phyloP scores from a whole-genome alignment of 92 coral and sea anemone species.

The Epizoanthus rinbou region DNA sequence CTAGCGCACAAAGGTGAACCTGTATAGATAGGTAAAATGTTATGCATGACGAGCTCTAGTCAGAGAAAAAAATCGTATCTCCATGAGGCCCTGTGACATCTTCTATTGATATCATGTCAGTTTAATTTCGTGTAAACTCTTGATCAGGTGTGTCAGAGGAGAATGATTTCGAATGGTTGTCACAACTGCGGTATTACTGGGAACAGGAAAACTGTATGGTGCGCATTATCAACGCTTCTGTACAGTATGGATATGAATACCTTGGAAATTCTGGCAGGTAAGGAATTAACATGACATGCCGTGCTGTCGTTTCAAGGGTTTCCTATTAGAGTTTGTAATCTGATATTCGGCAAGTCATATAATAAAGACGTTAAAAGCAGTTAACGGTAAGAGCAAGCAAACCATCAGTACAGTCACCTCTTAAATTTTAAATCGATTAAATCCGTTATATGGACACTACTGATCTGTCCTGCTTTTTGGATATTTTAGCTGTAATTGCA shows the following conservation, averaged over 20 bases:
- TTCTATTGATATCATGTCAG: background rate
- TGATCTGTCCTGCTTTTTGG: background rate
- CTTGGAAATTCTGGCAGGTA: slow-evolving; percentile 99
- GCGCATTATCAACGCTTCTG: slow-evolving; percentile 95
- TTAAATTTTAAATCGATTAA: background rate
- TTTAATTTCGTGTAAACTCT: background rate
- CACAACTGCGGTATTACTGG: slow-evolving; percentile 99
- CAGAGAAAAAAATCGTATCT: background rate
- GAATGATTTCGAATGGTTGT: slow-evolving; percentile 97
- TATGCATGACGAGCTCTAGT: too few species aligned
- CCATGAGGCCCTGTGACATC: too few species aligned
- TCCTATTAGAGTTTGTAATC: background rate
- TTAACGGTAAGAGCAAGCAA: background rate
- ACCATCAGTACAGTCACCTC: background rate
- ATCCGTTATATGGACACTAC: background rate
- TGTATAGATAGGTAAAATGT: too few species aligned
- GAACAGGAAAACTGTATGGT: slow-evolving; percentile 90
- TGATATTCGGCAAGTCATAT: background rate
- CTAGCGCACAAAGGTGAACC: background rate
- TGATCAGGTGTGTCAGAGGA: slow-evolving; percentile 89
- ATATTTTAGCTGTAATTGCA: background rate
- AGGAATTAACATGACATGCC: background rate
- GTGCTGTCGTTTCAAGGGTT: background rate
- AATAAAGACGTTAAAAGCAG: too few species aligned
- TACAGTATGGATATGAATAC: slow-evolving; percentile 97